Percentiles rank a stretch among this genome's conserved stretches.
phyloP scores from a whole-genome alignment of 2,113 vertebrate genomes.

The Sporophila hypoxantha region DNA sequence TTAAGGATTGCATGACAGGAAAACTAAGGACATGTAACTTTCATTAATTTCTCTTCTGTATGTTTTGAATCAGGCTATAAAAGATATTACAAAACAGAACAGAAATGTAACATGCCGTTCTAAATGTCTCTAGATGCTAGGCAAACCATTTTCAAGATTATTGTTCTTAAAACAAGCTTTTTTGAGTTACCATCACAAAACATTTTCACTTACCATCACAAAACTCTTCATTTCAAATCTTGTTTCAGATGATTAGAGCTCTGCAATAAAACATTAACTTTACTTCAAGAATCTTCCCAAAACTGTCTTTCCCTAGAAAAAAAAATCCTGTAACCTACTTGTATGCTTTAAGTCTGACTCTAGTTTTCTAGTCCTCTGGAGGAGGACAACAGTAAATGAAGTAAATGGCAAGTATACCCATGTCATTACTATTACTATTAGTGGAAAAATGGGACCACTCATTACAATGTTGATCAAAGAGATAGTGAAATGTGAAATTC shows the following conservation, averaged over 20 bases:
- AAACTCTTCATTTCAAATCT: background rate
- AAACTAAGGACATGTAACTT: background rate
- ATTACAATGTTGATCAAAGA: background rate
- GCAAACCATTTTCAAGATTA: background rate
- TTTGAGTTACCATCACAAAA: background rate
- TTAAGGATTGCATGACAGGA: background rate
- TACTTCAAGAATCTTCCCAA: background rate
- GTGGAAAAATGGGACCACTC: background rate
- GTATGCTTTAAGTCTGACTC: background rate
- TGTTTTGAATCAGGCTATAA: background rate
- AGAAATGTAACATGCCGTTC: background rate
- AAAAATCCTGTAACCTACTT: background rate
- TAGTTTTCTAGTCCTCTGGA: background rate
- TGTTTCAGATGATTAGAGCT: background rate
- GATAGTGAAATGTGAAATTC: background rate
- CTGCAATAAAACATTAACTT: background rate
- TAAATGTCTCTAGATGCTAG: background rate
- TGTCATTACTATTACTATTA: background rate
- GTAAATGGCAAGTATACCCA: background rate
- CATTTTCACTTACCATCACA: background rate
- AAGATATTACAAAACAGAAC: background rate
- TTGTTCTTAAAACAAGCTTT: background rate
- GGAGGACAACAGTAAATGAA: background rate
- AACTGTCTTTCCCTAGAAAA: background rate
- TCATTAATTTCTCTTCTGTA: background rate